Evolutionary conservation across 2,888 invertebrate genomes (phyloP).

Genomic region (Cheilosia grossa): DNA sequence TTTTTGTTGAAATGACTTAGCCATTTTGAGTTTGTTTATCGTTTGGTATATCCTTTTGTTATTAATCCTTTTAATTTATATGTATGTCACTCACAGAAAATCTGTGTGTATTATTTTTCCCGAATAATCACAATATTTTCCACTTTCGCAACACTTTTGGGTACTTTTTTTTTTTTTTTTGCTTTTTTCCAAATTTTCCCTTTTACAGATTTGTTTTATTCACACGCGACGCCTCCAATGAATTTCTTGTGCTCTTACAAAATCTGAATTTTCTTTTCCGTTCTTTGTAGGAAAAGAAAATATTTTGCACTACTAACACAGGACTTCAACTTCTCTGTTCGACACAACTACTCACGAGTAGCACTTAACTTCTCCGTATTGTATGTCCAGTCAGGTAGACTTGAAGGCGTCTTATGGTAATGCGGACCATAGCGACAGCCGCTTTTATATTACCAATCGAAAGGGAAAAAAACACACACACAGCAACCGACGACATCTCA

Average conservation of each 20-base stretch:
- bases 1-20: slow-evolving; percentile 76
- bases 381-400: slow-evolving; percentile 82
- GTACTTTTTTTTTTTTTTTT: not conserved
- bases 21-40: slow-evolving; percentile 38
- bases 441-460: slow-evolving; percentile 80
- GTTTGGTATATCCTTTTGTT: slow-evolving; percentile 50
- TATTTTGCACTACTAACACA: slow-evolving; percentile 71
- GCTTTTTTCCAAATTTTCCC: not conserved
- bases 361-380: slow-evolving; percentile 55
- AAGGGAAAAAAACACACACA: slow-evolving; percentile 36
- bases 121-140: slow-evolving; percentile 42
- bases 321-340: slow-evolving; percentile 77
- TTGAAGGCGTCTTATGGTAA: slow-evolving; percentile 83
- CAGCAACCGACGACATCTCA: slow-evolving; percentile 30
- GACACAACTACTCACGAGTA: slow-evolving; percentile 80
- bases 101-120: slow-evolving; percentile 23
- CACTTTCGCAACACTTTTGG: slow-evolving; percentile 39
- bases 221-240: slow-evolving; percentile 56
- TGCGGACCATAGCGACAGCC: slow-evolving; percentile 79
- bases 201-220: not conserved
- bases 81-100: slow-evolving; percentile 32
- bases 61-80: slow-evolving; percentile 1
- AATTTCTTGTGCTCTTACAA: slow-evolving; percentile 65
- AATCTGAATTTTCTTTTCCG: slow-evolving; percentile 18
- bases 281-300: slow-evolving; percentile 4